These are phyloP conservation scores for Stramonita haemastoma DNA, from an alignment of 2,888 invertebrate species.

Conservation along the genomic window DNA sequence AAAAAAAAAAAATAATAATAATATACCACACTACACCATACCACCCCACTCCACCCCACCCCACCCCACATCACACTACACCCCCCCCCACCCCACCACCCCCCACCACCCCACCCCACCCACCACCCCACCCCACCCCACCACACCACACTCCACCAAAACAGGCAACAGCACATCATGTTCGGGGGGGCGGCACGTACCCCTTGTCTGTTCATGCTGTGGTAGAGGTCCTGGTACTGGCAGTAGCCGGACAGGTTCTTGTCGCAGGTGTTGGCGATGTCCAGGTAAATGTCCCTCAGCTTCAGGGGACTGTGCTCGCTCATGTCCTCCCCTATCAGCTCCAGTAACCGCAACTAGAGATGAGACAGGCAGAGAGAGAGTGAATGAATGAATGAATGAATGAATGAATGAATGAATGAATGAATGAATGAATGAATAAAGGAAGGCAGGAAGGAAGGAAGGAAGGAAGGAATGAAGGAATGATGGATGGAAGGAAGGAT, in stretches of 20 bases:
- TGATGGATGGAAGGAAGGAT: no score
- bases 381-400: not conserved
- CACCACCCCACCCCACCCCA: no score
- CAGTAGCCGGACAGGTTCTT: conserved; percentile 64
- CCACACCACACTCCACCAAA: no score
- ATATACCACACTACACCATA: no score
- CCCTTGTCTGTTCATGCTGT: conserved; percentile 54
- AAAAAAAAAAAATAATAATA: no score
- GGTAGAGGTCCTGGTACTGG: conserved; percentile 60
- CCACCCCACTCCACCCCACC: no score
- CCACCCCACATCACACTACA: no score
- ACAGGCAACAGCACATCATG: no score
- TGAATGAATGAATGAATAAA: not conserved
- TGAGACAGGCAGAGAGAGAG: not conserved
- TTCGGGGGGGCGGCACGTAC: conserved; percentile 47
- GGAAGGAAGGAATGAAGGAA: not conserved
- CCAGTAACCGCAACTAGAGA: conserved; percentile 53
- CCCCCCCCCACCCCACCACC: no score
- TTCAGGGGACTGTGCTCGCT: conserved; percentile 52
- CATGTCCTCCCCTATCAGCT: conserved; percentile 63
- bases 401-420: not conserved
- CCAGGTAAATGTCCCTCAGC: conserved; percentile 67
- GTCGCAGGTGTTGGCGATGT: conserved; percentile 64
- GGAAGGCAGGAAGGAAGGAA: not conserved
- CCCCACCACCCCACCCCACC: no score